A percentile compares a stretch with the other conserved stretches of the same genome.
Conservation (phyloP, 2,888 invertebrate genomes). For the Nephrotoma appendiculata region DNA sequence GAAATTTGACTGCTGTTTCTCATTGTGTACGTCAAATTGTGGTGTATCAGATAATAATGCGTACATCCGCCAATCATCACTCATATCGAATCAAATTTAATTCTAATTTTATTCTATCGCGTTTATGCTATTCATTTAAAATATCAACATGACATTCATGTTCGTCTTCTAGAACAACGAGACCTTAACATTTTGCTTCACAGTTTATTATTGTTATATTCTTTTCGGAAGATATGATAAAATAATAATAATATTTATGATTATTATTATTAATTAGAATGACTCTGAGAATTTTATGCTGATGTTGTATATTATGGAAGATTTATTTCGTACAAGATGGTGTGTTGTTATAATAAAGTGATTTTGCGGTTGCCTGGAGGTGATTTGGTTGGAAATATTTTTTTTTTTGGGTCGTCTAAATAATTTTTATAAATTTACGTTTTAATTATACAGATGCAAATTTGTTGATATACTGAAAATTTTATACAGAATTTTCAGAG, state of each 20-base stretch:
- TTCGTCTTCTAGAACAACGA: not conserved
- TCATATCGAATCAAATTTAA: not conserved
- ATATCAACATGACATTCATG: not conserved
- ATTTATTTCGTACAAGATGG: not conserved
- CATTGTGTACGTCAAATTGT: not conserved
- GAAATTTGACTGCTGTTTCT: not conserved
- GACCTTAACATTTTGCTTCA: not conserved
- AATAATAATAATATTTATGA: not conserved
- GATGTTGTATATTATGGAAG: not conserved
- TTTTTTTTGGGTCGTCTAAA: not conserved
- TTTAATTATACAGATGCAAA: no score
- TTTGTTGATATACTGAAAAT: no score
- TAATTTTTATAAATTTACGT: no score
- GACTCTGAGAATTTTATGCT: not conserved
- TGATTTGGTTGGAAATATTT: not conserved
- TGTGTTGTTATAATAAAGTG: not conserved
- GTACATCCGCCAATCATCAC: not conserved
- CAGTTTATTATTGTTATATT: not conserved
- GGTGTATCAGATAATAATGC: not conserved
- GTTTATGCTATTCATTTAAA: not conserved
- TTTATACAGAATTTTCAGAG: no score
- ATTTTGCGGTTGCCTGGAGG: not conserved
- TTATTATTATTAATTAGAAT: not conserved
- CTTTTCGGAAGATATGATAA: not conserved
- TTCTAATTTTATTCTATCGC: not conserved